Evolutionary conservation across 2,113 vertebrate genomes (phyloP).

Genomic region (Archilochus colubris): DNA sequence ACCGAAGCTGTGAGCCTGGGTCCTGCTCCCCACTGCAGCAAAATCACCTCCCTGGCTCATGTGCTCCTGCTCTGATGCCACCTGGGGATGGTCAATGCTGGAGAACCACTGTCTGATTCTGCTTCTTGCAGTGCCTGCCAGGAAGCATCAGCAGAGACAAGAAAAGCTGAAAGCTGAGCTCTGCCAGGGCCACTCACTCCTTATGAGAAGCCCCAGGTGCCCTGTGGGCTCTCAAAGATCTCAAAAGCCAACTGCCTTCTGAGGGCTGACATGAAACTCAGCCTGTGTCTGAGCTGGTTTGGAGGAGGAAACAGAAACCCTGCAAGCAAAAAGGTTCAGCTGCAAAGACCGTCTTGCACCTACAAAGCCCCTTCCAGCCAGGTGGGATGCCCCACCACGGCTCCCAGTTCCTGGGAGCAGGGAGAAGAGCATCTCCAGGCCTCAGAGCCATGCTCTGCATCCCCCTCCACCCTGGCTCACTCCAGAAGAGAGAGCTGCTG

Average conservation of each 20-base stretch:
- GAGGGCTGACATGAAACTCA: not conserved
- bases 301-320: not conserved
- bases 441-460: accelerated
- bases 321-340: not conserved
- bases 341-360: accelerated
- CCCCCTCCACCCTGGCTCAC: not conserved
- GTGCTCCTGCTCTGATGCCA: not conserved
- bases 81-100: accelerated
- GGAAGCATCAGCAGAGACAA: accelerated
- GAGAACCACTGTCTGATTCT: not conserved
- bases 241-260: not conserved
- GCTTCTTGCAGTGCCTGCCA: not conserved
- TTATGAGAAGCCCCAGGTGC: not conserved
- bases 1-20: not conserved
- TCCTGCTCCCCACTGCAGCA: not conserved
- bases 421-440: not conserved
- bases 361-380: not conserved
- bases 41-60: not conserved
- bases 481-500: not conserved
- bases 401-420: not conserved
- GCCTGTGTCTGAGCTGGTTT: accelerated
- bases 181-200: accelerated
- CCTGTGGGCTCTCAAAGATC: too few relatives aligned
- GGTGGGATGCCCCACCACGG: accelerated
- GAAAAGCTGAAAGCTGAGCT: not conserved